Percentiles rank a stretch among this genome's conserved stretches.
phyloP scores from a whole-genome alignment of 2,113 vertebrate genomes.

The Sphaerodactylus townsendi region DNA sequence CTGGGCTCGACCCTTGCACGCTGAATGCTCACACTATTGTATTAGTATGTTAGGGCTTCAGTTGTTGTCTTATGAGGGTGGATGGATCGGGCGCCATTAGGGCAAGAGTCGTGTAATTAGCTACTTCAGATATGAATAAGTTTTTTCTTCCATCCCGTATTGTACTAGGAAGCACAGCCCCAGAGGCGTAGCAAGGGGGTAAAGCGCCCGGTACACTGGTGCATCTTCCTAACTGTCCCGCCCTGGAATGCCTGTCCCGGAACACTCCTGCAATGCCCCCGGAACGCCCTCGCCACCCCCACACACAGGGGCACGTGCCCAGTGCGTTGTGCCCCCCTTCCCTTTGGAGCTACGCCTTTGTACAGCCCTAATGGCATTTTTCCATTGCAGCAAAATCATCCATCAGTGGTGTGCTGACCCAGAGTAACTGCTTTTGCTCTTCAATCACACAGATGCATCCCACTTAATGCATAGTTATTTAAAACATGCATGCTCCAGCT shows the following conservation, averaged over 20 bases:
- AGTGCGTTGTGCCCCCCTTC: no score
- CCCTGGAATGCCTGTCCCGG: no score
- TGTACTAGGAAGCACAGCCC: not conserved
- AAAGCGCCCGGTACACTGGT: no score
- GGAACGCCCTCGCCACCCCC: no score
- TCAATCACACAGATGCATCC: not conserved
- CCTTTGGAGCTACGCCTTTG: no score
- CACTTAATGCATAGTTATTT: not conserved
- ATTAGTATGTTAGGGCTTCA: not conserved
- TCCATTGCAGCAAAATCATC: not conserved
- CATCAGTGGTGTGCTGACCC: not conserved
- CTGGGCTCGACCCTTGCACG: no score
- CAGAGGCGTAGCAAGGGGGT: no score
- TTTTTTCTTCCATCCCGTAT: not conserved
- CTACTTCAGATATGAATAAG: not conserved
- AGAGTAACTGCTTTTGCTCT: not conserved
- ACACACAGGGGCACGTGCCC: no score
- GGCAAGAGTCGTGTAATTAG: conserved; percentile 11
- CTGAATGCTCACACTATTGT: not conserved
- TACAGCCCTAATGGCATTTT: no score
- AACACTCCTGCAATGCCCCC: no score
- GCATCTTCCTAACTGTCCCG: no score
- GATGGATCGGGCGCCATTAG: not conserved
- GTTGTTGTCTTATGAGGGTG: not conserved
- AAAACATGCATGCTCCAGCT: no score